A percentile compares a stretch with the other conserved stretches of the same genome.
Evolutionary conservation across 2,113 vertebrate genomes (phyloP).

Genomic region (Sinocyclocheilus grahami): DNA sequence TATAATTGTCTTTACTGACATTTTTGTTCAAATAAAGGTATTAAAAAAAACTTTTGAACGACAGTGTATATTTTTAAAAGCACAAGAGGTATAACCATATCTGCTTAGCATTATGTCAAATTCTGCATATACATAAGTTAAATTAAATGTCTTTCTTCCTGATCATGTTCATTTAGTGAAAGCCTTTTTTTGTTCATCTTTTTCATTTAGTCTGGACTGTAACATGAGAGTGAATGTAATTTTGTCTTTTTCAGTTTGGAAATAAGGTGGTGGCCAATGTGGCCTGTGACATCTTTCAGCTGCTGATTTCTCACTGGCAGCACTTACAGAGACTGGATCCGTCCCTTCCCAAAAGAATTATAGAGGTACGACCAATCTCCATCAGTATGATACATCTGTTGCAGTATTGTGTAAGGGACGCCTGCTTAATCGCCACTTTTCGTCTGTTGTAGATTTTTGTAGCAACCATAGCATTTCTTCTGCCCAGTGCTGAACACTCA

Average conservation of each 20-base stretch:
- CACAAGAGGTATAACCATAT: background rate
- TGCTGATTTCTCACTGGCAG: conserved; percentile 92
- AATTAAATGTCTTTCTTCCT: conserved; percentile 61
- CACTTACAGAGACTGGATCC: conserved; percentile 85
- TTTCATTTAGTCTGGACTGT: background rate
- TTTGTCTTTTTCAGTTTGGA: conserved; percentile 79
- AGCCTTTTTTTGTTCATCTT: background rate
- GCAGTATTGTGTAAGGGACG: background rate
- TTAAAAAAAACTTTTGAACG: too few relatives aligned
- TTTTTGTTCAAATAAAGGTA: too few relatives aligned
- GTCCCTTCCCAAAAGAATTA: conserved; percentile 88
- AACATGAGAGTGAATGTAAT: background rate
- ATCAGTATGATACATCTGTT: conserved; percentile 9
- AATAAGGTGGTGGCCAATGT: conserved; percentile 93
- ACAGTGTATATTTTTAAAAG: background rate
- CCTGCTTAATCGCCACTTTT: conserved; percentile 50
- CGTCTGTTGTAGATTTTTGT: conserved; percentile 87
- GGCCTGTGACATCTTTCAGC: conserved; percentile 91
- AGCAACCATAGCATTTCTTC: conserved; percentile 94
- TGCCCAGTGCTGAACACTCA: conserved; percentile 93
- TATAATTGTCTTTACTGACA: too few relatives aligned
- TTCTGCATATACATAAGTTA: background rate
- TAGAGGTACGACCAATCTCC: conserved; percentile 80
- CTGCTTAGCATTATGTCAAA: background rate
- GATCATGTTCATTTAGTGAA: conserved; percentile 59